Evolutionary conservation across 1,140 invertebrate genomes (phyloP).

Genomic region (Spodoptera frugiperda): DNA sequence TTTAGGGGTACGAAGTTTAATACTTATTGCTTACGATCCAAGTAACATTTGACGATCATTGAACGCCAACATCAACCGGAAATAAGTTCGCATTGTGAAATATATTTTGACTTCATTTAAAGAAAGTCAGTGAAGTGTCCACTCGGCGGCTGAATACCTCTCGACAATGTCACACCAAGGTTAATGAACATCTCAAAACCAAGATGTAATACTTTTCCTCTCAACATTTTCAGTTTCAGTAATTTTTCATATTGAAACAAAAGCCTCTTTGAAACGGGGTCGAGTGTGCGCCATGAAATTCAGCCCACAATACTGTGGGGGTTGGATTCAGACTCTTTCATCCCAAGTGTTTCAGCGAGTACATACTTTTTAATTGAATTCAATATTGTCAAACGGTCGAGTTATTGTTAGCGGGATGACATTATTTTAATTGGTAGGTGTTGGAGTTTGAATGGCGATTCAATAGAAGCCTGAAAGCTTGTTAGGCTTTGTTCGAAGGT

Average conservation of each 20-base stretch:
- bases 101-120: not conserved
- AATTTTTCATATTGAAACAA: conserved; percentile 78
- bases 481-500: conserved; percentile 14
- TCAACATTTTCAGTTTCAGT: conserved; percentile 60
- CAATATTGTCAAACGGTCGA: conserved; percentile 48
- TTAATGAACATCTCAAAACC: conserved; percentile 44
- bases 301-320: conserved; percentile 51
- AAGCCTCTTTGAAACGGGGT: conserved; percentile 68
- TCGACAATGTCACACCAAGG: conserved; percentile 6
- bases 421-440: conserved; percentile 38
- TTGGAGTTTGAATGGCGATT: conserved; percentile 15
- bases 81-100: too few relatives aligned
- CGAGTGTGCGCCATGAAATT: conserved; percentile 66
- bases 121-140: not conserved
- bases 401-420: conserved; percentile 47
- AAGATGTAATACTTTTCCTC: conserved; percentile 45
- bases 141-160: not conserved
- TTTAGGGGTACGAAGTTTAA: conserved; percentile 27
- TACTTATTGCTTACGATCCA: conserved; percentile 10
- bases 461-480: conserved; percentile 2
- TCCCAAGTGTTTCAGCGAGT: conserved; percentile 60
- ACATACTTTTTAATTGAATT: conserved; percentile 68
- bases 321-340: conserved; percentile 39
- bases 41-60: too few relatives aligned
- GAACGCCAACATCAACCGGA: too few relatives aligned